Evolutionary conservation across 2,797 vertebrate genomes (phyloP), one percentile per base, ranked within the genome.

Genomic region (Sebastes oblongus): DNA sequence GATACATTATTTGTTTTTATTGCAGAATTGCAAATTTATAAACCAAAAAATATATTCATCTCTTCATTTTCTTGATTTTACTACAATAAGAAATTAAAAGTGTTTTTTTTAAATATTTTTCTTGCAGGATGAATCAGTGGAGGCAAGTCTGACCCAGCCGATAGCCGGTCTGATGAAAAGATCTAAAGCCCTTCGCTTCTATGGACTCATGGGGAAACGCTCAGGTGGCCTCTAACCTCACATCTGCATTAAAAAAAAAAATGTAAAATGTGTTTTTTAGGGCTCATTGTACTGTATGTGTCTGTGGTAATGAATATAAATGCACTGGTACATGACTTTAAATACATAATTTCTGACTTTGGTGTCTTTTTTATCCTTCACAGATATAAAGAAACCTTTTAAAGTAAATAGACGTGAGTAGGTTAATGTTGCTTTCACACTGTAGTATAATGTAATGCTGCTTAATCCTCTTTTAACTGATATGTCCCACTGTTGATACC

Each of bases 181-280:
- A 88, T 94, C 95, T 2, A 96, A 96, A 93, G 81, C 91, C 0
- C 93, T 94, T 55, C 96, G 93, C 76, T 97, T 98, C 92, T 97
- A 97, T 1, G 96, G 96, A 66, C 94, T 97, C 18, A 98, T 98
- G 97, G 97, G 97, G 10, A 97, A 96, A 89, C 95, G 93, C 14
- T 92, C 93, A 83, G 95, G 94, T 96, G 81, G 36, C 36, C 30
- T 68, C 10, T 9, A 7, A 61, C 27, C 3, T 16, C 8, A 50
- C 30, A 3, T 55, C 13, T 69, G 3, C 20, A 52, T 52, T n/a
- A 30, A 27, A 4, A 50, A 18, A 18, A 6, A 59, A 7, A 2
- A 4, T 72, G 29, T 27, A 14, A 25, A 34, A 29, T 58, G 1
- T 16, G 2, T 3, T 54, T 1, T 66, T 2, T 4, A 14, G 4